Evolutionary conservation across 2,888 invertebrate genomes (phyloP).

Genomic region (Scaptomyza polygonia): DNA sequence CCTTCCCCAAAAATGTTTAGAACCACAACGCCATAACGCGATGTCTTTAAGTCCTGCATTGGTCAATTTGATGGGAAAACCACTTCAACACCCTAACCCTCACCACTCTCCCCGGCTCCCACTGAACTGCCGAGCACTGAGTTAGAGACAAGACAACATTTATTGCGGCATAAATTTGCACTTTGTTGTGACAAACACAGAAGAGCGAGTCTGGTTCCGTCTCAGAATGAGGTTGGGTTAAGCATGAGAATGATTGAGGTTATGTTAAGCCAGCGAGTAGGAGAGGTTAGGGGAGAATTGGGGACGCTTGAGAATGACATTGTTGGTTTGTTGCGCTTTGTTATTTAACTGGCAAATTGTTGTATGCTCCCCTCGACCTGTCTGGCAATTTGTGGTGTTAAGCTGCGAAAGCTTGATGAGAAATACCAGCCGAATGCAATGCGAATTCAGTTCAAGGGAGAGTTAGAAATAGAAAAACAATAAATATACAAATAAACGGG

Average conservation of each 20-base stretch:
- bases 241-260: slow-evolving; percentile 24
- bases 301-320: slow-evolving; percentile 30
- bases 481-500: too few species aligned
- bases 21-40: slow-evolving; percentile 19
- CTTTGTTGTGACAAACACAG: slow-evolving; percentile 63
- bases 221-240: slow-evolving; percentile 35
- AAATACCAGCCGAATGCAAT: background rate
- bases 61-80: slow-evolving; percentile 21
- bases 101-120: background rate
- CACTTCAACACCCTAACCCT: background rate
- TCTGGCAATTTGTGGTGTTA: slow-evolving; percentile 61
- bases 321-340: slow-evolving; percentile 54
- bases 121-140: slow-evolving; percentile 1
- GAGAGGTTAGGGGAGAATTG: background rate
- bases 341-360: slow-evolving; percentile 74
- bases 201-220: slow-evolving; percentile 23
- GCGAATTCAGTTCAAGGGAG: too few species aligned
- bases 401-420: slow-evolving; percentile 18
- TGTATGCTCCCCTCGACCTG: slow-evolving; percentile 56
- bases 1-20: slow-evolving; percentile 32
- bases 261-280: background rate
- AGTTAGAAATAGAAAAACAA: too few species aligned
- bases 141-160: slow-evolving; percentile 45
- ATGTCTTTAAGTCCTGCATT: slow-evolving; percentile 31
- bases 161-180: slow-evolving; percentile 77